A percentile compares a stretch with the other conserved stretches of the same genome.
These are phyloP conservation scores for Margaritifera margaritifera DNA, from an alignment of 2,888 invertebrate genomes.

Conservation along the genomic window DNA sequence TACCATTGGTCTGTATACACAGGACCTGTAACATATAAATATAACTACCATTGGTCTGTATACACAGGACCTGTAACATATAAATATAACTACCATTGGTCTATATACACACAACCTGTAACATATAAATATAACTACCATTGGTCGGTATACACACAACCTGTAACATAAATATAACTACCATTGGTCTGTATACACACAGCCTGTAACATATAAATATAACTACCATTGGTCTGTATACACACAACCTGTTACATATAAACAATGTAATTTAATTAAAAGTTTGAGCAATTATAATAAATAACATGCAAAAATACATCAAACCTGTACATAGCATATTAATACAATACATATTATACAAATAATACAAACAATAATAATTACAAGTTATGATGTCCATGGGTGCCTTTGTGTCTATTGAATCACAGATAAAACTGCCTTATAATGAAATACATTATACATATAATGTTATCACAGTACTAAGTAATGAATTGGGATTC, in stretches of 20 bases:
- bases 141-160: conserved; percentile 76
- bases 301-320: too few species aligned
- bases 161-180: conserved; percentile 77
- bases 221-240: conserved; percentile 84
- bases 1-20: conserved; percentile 61
- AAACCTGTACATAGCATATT: too few species aligned
- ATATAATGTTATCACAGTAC: too few species aligned
- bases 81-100: conserved; percentile 23
- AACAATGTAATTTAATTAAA: too few species aligned
- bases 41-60: conserved; percentile 84
- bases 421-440: conserved; percentile 72
- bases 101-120: conserved; percentile 39
- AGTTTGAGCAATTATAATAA: too few species aligned
- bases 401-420: too few species aligned
- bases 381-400: too few species aligned
- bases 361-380: too few species aligned
- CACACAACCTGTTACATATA: too few species aligned
- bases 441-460: too few species aligned
- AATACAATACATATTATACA: too few species aligned
- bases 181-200: conserved; percentile 60
- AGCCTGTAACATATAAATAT: conserved; percentile 74
- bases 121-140: not conserved
- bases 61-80: conserved; percentile 76
- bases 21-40: conserved; percentile 73
- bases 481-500: too few species aligned